Percentiles rank a stretch among this genome's conserved stretches.
phyloP scores from a whole-genome alignment of 30 jellyfish, hydroid and myxozoan species.

The Aurelia sp. region DNA sequence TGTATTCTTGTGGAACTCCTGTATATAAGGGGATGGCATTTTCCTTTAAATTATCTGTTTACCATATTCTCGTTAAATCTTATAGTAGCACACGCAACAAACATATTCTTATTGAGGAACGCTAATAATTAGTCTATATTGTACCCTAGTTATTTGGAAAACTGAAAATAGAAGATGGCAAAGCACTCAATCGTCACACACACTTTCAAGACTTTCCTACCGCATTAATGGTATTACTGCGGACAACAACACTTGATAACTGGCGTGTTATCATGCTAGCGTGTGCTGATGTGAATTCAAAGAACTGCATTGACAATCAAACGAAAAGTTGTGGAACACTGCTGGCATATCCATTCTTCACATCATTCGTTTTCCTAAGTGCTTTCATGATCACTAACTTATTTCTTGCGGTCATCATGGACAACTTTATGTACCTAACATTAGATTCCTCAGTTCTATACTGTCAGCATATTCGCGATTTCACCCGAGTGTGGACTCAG shows the following conservation, averaged over 20 bases:
- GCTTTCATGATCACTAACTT: slow-evolving; percentile 77
- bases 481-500: slow-evolving; percentile 53
- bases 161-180: slow-evolving; percentile 17
- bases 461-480: slow-evolving; percentile 68
- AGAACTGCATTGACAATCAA: slow-evolving; percentile 52
- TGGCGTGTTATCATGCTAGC: slow-evolving; percentile 81
- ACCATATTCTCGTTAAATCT: too few relatives aligned
- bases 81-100: too few relatives aligned
- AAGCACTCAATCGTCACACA: slow-evolving; percentile 46
- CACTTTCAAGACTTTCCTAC: slow-evolving; percentile 71
- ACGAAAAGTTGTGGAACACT: slow-evolving; percentile 72
- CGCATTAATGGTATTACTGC: slow-evolving; percentile 65
- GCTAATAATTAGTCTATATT: background rate
- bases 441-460: slow-evolving; percentile 67
- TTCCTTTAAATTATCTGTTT: too few relatives aligned
- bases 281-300: slow-evolving; percentile 64
- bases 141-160: slow-evolving; percentile 53
- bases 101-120: too few relatives aligned
- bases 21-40: too few relatives aligned
- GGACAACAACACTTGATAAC: slow-evolving; percentile 86
- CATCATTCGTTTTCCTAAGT: slow-evolving; percentile 73
- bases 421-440: slow-evolving; percentile 83
- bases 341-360: slow-evolving; percentile 69
- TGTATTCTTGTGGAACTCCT: too few relatives aligned
- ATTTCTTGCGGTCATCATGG: slow-evolving; percentile 92